These are phyloP conservation scores for Torymus tubicola DNA, from an alignment of 2,888 invertebrate genomes.

Conservation along the genomic window DNA sequence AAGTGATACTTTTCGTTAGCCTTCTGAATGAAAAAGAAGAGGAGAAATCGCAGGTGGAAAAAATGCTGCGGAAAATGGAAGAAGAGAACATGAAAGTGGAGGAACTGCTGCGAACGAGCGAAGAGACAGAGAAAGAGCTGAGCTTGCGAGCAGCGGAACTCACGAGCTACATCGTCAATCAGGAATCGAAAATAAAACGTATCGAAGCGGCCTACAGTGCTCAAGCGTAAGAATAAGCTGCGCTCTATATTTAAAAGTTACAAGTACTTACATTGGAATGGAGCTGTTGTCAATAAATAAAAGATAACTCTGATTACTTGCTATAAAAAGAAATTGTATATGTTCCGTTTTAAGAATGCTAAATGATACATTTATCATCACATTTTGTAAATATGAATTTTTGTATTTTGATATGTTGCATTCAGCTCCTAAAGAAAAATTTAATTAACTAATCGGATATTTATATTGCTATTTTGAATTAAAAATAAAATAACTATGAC, in stretches of 20 bases:
- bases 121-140: slow-evolving; percentile 63
- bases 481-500: too few relatives aligned
- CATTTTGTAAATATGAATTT: too few relatives aligned
- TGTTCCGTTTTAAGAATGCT: too few relatives aligned
- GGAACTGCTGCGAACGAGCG: slow-evolving; percentile 62
- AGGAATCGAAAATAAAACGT: slow-evolving; percentile 66
- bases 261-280: neutral
- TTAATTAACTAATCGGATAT: too few relatives aligned
- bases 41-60: slow-evolving; percentile 37
- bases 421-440: too few relatives aligned
- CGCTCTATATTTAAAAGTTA: neutral
- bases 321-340: too few relatives aligned
- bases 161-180: slow-evolving; percentile 66
- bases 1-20: too few relatives aligned
- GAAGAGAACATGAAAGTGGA: slow-evolving; percentile 64
- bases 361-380: too few relatives aligned
- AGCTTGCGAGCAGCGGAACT: slow-evolving; percentile 60
- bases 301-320: too few relatives aligned
- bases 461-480: too few relatives aligned
- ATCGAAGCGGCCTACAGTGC: slow-evolving; percentile 67
- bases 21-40: slow-evolving; percentile 58
- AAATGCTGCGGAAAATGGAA: slow-evolving; percentile 19
- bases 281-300: too few relatives aligned
- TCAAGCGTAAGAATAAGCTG: slow-evolving; percentile 63
- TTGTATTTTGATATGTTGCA: too few relatives aligned